Evolutionary conservation across 2,797 vertebrate genomes (phyloP), one percentile per base, ranked within the genome.

Genomic region (Macrochelys suwanniensis): DNA sequence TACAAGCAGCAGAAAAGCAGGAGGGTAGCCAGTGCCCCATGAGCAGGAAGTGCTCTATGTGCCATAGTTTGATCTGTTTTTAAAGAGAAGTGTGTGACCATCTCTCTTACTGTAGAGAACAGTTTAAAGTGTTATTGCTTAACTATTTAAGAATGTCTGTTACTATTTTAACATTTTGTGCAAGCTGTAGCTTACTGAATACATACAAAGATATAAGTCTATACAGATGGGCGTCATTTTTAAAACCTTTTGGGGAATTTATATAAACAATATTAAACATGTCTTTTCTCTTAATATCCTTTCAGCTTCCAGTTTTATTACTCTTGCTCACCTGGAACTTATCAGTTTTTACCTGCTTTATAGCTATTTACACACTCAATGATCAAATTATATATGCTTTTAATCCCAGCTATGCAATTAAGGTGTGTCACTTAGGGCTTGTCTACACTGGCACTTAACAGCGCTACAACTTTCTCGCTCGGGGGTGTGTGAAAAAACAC

Each of bases 281-380:
- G 92, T 80, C 7, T 3, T 85, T 3, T 85, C 65, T 71, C 93
- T 94, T 21, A 89, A 96, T 80, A 94, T 95, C 88, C 90, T 50
- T 80, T 47, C 54, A 17, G 82, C 3, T 0, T 94, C 92, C 77
- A 37, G 89, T 0, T 92, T 89, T 87, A 33, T 65, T 93, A 71
- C 23, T 82, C 59, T 71, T 21, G 74, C 16, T 57, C 51, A 68
- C 91, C 83, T 82, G 94, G 96, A 96, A 97, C 93, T 95, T 88
- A 97, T 96, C 95, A 74, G 82, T 80, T 51, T 26, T 78, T 78
- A 83, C 37, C 93, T 15, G 0, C 28, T 54, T 85, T 28, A 17
- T 51, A 25, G 79, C 23, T 94, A 28, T 28, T 95, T 89, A 78
- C 82, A 51, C 74, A 2, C 4, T 89, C 26, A 0, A 5, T 10